These are phyloP conservation scores for Gymnoscopelus microlampas DNA, from an alignment of 2,797 vertebrate species.

Conservation along the genomic window DNA sequence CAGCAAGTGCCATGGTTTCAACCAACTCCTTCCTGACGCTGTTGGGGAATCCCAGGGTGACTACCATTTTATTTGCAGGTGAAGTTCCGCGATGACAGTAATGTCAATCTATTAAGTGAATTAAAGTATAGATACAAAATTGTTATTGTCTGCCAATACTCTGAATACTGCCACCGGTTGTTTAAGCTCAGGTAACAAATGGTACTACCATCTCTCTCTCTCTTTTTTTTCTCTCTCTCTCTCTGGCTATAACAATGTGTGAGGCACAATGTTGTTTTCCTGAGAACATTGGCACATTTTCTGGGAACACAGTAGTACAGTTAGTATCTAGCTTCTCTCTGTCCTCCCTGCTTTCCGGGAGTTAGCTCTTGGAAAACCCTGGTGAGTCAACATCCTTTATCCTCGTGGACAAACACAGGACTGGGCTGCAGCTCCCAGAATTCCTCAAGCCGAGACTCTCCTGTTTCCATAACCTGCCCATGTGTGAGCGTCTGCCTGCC, in stretches of 20 bases:
- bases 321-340: conserved; percentile 58
- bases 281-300: not conserved
- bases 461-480: conserved; percentile 12
- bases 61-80: too few relatives aligned
- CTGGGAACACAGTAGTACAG: conserved; percentile 24
- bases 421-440: conserved; percentile 37
- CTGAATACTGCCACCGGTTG: too few relatives aligned
- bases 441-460: conserved; percentile 48
- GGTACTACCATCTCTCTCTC: too few relatives aligned
- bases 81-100: too few relatives aligned
- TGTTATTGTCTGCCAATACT: too few relatives aligned
- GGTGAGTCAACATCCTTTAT: conserved; percentile 80
- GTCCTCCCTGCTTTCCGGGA: conserved; percentile 62
- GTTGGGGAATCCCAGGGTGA: too few relatives aligned
- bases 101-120: too few relatives aligned
- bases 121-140: too few relatives aligned
- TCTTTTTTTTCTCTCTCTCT: too few relatives aligned
- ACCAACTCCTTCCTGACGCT: too few relatives aligned
- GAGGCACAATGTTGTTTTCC: conserved; percentile 3
- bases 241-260: not conserved
- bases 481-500: conserved; percentile 23
- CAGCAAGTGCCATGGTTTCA: too few relatives aligned
- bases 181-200: too few relatives aligned
- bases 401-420: conserved; percentile 57
- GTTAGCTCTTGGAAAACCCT: conserved; percentile 48